Base-by-base conservation (phyloP, 2,113 vertebrate species). In the Bubalus kerabau region DNA sequence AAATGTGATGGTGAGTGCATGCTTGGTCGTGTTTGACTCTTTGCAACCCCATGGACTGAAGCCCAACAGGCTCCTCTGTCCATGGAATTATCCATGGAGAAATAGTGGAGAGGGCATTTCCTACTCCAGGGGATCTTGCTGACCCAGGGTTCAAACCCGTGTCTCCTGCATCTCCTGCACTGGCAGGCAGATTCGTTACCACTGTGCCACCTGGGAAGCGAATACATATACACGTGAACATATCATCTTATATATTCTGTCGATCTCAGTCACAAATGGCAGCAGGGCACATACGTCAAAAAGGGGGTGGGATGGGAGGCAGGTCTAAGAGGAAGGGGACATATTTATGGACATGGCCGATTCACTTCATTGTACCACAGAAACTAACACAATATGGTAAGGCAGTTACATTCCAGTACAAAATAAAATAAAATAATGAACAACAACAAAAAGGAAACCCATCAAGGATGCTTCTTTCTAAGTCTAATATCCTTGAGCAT, bases 161-260 rank as follows among this genome's bases (percentile, higher is more conserved):
- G 67, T 40, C n/a, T 71, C n/a, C 10, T 23, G n/a, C 67, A 40
- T 40, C 67, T 71, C 10, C n/a, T 12, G 67, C 67, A 12, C 0
- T 12, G 19, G 67, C n/a, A 71, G 67, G 19, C n/a, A 21, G 67
- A 23, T 40, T 36, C 5, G 5, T 23, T 23, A 6, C 67, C n/a
- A 71, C 10, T 2, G 19, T 12, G 36, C 36, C 5, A 40, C n/a
- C n/a, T 12, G 67, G 19, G 67, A 40, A 40, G 11, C 10, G 3
- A 9, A 30, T 0, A 40, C 2, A n/a, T 5, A 11, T 48, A 5
- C 6, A 15, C 12, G 36, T 84, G 32, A 24, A n/a, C 36, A 28
- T 2, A 52, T 13, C 40, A 52, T 89, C 23, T 40, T 46, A 81
- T 1, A 48, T 19, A 43, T 15, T 26, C 4, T 82, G 40, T 87